These are phyloP conservation scores for Colinus virginianus DNA, from an alignment of 2,113 vertebrate genomes.

Conservation along the genomic window DNA sequence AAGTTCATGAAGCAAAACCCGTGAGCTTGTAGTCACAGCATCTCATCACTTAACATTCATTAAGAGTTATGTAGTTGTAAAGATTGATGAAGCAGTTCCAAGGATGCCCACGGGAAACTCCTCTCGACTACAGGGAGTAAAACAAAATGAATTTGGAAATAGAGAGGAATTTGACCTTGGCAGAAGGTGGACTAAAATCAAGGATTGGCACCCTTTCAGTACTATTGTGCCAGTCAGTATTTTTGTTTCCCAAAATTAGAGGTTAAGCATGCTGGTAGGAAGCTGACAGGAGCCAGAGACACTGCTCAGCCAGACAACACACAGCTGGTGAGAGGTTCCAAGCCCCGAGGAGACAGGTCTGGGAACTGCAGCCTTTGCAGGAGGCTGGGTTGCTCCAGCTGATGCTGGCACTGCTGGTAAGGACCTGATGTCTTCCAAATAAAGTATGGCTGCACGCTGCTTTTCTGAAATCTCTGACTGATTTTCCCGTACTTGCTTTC, in stretches of 20 bases:
- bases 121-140: not conserved
- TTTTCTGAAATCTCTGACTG: not conserved
- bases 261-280: not conserved
- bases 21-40: not conserved
- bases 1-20: not conserved
- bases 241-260: not conserved
- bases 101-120: not conserved
- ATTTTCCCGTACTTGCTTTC: not conserved
- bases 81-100: not conserved
- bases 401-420: not conserved
- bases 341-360: not conserved
- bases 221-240: not conserved
- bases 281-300: not conserved
- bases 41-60: not conserved
- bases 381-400: not conserved
- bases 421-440: not conserved
- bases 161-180: not conserved
- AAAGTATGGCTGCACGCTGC: not conserved
- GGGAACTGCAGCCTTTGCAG: not conserved
- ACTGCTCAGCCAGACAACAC: not conserved
- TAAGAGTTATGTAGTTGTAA: not conserved
- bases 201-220: not conserved
- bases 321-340: not conserved
- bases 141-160: not conserved
- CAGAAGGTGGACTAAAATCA: not conserved